phyloP scores from a whole-genome alignment of 2,797 vertebrate genomes.

The Coracias cyanogaster region DNA sequence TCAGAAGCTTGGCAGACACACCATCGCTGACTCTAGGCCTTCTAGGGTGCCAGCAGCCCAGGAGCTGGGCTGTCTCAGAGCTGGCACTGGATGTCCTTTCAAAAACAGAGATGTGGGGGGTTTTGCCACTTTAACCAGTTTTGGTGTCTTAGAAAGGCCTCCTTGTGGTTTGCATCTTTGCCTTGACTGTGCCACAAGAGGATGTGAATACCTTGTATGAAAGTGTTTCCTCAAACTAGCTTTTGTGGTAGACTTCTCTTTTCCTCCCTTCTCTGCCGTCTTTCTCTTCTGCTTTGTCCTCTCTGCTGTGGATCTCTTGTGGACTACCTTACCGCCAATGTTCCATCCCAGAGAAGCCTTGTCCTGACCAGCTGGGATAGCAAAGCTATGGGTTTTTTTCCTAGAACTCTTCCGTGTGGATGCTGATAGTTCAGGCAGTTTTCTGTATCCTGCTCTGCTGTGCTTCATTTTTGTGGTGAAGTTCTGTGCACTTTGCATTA shows the following conservation, averaged over 20 bases:
- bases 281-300: not conserved
- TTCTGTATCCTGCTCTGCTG: not conserved
- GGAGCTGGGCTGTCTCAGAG: not conserved
- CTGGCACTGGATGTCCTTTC: not conserved
- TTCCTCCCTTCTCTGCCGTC: not conserved
- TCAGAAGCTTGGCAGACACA: not conserved
- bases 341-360: not conserved
- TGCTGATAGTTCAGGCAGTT: not conserved
- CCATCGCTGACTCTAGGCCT: not conserved
- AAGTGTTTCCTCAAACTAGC: not conserved
- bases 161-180: not conserved
- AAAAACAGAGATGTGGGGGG: not conserved
- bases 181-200: not conserved
- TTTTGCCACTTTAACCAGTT: not conserved
- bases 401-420: not conserved
- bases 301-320: not conserved
- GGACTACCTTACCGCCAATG: not conserved
- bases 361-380: not conserved
- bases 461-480: not conserved
- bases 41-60: not conserved
- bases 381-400: not conserved
- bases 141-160: not conserved
- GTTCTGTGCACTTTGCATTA: rapidly evolving
- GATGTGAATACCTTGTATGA: rapidly evolving
- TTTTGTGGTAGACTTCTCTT: not conserved